A percentile compares a stretch with the other conserved stretches of the same genome.
phyloP scores from a whole-genome alignment of 2,113 vertebrate genomes.

The Euleptes europaea region DNA sequence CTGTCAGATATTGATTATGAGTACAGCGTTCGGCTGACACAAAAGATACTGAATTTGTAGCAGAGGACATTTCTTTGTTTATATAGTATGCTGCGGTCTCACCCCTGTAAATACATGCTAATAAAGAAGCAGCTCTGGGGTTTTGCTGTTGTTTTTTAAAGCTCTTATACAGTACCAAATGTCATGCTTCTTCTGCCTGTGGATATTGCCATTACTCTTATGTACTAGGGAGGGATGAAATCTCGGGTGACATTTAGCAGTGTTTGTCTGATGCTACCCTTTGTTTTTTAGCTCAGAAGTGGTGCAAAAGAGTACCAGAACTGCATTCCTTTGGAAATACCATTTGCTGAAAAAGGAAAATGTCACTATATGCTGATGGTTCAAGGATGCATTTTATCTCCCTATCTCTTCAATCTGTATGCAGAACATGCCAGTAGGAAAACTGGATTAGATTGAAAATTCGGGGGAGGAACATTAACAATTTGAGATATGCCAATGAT shows the following conservation, averaged over 20 bases:
- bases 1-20: neutral
- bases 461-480: no score
- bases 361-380: neutral
- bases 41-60: neutral
- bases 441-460: no score
- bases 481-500: no score
- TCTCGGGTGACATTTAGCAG: slow-evolving; percentile 15
- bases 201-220: neutral
- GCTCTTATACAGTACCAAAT: rapidly evolving
- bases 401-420: no score
- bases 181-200: neutral
- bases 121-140: neutral
- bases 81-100: neutral
- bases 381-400: no score
- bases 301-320: neutral
- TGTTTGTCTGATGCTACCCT: slow-evolving; percentile 2
- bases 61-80: neutral
- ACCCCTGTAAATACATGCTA: neutral
- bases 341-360: slow-evolving; percentile 13
- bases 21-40: no score
- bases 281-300: slow-evolving; percentile 15
- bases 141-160: neutral
- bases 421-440: no score
- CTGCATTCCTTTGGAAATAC: neutral
- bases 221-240: neutral